Conservation (phyloP, 64 coral and sea anemone species). For the Montipora efflorescens region DNA sequence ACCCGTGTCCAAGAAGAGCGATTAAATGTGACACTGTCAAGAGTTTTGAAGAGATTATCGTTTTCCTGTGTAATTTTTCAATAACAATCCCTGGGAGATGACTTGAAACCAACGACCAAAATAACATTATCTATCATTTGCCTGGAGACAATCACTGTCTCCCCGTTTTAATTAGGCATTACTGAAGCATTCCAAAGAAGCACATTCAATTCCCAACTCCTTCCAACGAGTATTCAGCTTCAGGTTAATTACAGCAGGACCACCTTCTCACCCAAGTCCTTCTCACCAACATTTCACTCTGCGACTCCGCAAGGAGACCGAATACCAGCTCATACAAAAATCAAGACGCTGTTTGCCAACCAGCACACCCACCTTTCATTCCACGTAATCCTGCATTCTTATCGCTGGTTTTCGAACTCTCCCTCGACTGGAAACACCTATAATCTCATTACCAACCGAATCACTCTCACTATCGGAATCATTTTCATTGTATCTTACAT, state of each 20-base stretch:
- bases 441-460: constrained; percentile 74
- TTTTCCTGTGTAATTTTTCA: too few relatives aligned
- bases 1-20: too few relatives aligned
- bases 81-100: too few relatives aligned
- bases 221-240: not conserved
- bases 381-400: constrained; percentile 96
- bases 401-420: constrained; percentile 83
- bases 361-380: constrained; percentile 23
- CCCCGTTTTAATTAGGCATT: not conserved
- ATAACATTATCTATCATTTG: too few relatives aligned
- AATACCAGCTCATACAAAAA: not conserved
- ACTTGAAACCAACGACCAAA: too few relatives aligned
- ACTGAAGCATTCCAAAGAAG: not conserved
- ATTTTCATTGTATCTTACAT: constrained; percentile 79
- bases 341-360: not conserved
- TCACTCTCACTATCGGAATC: constrained; percentile 85
- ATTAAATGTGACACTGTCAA: too few relatives aligned
- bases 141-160: not conserved
- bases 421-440: constrained; percentile 94
- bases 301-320: not conserved
- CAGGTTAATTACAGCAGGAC: not conserved
- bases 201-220: not conserved
- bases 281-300: not conserved
- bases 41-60: not conserved
- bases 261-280: not conserved